Evolutionary conservation across 53 echinoderm and acorn worm species (phyloP), one percentile per base, ranked within the genome.

Genomic region (Stichopus horrens): DNA sequence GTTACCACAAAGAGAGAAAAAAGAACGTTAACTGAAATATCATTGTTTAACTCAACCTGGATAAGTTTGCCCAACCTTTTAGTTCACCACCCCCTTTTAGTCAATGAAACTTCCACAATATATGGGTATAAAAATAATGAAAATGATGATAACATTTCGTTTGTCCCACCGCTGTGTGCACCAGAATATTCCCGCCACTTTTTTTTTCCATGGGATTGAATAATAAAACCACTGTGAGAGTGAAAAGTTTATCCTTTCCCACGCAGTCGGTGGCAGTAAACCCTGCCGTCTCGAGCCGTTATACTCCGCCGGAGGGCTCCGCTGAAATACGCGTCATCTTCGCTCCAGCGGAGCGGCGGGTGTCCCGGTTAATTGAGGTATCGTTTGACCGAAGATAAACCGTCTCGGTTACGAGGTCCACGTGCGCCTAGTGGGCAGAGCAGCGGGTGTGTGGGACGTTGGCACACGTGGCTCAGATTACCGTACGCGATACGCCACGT

Each of bases 201-300:
- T 37, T 37, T 37, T 37, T 37, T 37, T 81, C 57, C 56, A 81
- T 81, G 81, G 58, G 81, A 81, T 81, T 81, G 81, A 58, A 58
- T 81, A 81, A 81, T 81, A 57, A 71, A 81, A 81, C 81, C 81
- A 81, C 81, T 81, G 81, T 81, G 81, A 81, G 81, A 81, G 81
- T 57, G 81, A 81, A 81, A 81, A 81, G 81, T 81, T 81, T 81
- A 56, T 10, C 81, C 56, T 81, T 81, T 81, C 81, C 81, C 81
- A 81, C 81, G 81, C 81, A 58, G 81, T 81, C 81, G 81, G 81
- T 81, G 81, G 81, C 58, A 22, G 81, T 81, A 57, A 58, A 57
- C 58, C 81, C 81, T 81, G 81, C 81, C 81, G 58, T 55, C 20
- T 22, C 21, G 56, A 81, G 58, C 81, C 81, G 81, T 81, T 81